These are phyloP conservation scores for Cebus imitator DNA, from an alignment of 2,113 vertebrate genomes.

Conservation along the genomic window DNA sequence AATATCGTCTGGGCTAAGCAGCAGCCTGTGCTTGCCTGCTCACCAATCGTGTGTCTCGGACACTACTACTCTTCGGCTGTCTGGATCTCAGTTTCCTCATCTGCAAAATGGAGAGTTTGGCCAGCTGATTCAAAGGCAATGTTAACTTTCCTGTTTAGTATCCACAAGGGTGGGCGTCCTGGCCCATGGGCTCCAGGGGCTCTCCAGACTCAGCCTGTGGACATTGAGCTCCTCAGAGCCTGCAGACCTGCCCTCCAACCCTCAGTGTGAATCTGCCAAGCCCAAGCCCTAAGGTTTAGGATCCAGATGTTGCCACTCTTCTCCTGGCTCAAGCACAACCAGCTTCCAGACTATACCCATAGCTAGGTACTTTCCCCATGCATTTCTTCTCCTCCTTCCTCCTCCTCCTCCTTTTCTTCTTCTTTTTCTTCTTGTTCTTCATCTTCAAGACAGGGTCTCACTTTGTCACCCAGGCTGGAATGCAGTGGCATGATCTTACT, in stretches of 20 bases:
- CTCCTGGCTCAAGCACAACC: not conserved
- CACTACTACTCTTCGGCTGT: not conserved
- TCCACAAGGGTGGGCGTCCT: not conserved
- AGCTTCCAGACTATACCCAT: not conserved
- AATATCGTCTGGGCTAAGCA: not conserved
- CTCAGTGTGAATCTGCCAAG: not conserved
- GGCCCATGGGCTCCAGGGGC: not conserved
- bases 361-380: not conserved
- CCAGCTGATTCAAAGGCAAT: not conserved
- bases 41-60: conserved; percentile 4
- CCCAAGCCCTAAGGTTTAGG: not conserved
- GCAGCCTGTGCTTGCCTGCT: not conserved
- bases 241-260: not conserved
- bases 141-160: not conserved
- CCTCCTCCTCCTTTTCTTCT: no score
- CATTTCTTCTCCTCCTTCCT: no score
- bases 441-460: no score
- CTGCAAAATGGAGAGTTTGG: conserved; percentile 39
- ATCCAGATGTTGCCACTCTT: not conserved
- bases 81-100: conserved; percentile 47
- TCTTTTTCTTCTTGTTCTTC: no score
- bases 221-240: not conserved
- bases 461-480: no score
- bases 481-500: no score
- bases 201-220: not conserved